phyloP scores from a whole-genome alignment of 2,797 vertebrate genomes.

The Syngnathus rostellatus region DNA sequence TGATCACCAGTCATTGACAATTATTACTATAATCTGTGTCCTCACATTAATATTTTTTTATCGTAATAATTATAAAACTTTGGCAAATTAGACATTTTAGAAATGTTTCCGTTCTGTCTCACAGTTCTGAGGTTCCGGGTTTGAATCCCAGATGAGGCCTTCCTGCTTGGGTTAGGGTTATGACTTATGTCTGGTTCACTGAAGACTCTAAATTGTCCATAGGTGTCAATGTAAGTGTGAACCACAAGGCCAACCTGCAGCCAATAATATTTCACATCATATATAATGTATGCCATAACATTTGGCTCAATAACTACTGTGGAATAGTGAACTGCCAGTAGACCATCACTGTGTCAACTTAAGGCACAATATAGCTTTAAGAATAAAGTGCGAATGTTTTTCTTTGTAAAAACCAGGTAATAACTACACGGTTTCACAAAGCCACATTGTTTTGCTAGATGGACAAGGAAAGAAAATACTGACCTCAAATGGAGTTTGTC shows the following conservation, averaged over 20 bases:
- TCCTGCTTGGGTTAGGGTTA: not conserved
- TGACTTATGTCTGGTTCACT: not conserved
- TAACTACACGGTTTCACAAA: conserved; percentile 35
- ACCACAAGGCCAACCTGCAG: conserved; percentile 20
- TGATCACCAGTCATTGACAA: too few relatives aligned
- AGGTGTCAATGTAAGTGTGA: conserved; percentile 3
- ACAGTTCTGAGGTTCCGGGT: not conserved
- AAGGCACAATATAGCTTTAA: conserved; percentile 27
- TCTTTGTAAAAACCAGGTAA: conserved; percentile 31
- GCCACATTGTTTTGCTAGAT: conserved; percentile 44
- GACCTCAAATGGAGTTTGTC: conserved; percentile 33
- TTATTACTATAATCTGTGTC: too few relatives aligned
- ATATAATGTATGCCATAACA: not conserved
- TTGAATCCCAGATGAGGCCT: not conserved
- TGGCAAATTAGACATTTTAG: too few relatives aligned
- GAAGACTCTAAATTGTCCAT: not conserved
- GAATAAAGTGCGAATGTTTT: conserved; percentile 28
- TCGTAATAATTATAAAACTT: too few relatives aligned
- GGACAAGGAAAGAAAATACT: conserved; percentile 28
- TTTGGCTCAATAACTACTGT: conserved; percentile 15
- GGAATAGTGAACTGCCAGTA: conserved; percentile 46
- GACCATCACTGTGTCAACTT: conserved; percentile 41
- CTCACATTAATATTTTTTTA: too few relatives aligned
- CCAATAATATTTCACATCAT: not conserved
- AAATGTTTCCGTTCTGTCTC: not conserved